Evolutionary conservation across 2,797 vertebrate species (phyloP), one percentile per base, ranked within the genome.

Genomic region (Tauraco hartlaubi): DNA sequence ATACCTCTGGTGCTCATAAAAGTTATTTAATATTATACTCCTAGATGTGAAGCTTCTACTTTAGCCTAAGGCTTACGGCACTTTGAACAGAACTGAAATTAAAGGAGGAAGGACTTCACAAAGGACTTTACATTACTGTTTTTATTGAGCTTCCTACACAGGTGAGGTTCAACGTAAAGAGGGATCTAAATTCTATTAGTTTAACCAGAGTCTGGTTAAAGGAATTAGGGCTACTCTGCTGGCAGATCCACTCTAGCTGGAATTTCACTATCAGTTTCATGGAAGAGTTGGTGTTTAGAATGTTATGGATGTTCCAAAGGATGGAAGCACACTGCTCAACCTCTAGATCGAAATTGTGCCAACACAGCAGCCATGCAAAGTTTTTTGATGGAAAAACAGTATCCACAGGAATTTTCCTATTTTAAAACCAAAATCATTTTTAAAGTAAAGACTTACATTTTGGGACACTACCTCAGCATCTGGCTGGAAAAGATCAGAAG

Each of bases 401-500:
- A 49, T 14, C 79, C 49, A 58, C n/a, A 15, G 20, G 49, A 19
- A 17, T 78, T 73, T 46, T 78, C 85, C 73, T 94, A 23, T 29
- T 94, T 83, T 37, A 48, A 94, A 94, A 74, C 26, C 63, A 71
- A 77, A 73, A n/a, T 20, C 44, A 35, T n/a, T 91, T 94, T 94
- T 58, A 91, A 90, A 95, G 88, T 63, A 51, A 87, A 83, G 41
- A 90, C 91, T 95, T 88, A 92, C 69, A 95, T 91, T 92, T 90
- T 90, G 89, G 91, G 85, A 66, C 76, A 96, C 92, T 96, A 94
- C 89, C 82, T 91, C 91, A 94, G 92, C 85, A 97, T 90, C 91
- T 96, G 91, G 67, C 69, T 96, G 95, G 90, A 56, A 92, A 96
- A 97, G 82, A 84, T 87, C 85, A 80, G 93, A 93, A 96, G 93